Conservation (phyloP, 2,113 vertebrate genomes). For the Lepus timidus region DNA sequence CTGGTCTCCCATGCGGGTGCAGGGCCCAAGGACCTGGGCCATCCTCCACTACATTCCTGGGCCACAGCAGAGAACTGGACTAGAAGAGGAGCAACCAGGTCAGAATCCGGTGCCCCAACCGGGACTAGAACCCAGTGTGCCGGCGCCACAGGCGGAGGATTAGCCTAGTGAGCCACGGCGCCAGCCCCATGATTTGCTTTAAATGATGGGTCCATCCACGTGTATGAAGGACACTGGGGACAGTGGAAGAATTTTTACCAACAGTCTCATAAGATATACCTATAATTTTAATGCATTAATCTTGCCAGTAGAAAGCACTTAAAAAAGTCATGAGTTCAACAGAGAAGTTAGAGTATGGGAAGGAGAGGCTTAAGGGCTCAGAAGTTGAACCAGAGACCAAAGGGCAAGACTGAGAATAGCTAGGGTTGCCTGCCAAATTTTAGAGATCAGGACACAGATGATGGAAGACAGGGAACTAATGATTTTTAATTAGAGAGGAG, state of each 20-base stretch:
- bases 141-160: too few species aligned
- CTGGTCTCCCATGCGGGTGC: too few species aligned
- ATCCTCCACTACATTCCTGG: too few species aligned
- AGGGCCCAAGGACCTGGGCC: too few species aligned
- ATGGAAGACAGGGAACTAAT: neutral
- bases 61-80: too few species aligned
- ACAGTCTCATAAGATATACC: neutral
- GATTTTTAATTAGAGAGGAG: neutral
- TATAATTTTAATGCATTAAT: neutral
- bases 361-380: neutral
- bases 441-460: neutral
- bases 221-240: neutral
- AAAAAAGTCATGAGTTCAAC: neutral
- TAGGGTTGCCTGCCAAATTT: neutral
- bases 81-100: too few species aligned
- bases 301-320: neutral
- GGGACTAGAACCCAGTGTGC: too few species aligned
- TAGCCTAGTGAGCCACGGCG: too few species aligned
- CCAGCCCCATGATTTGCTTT: neutral
- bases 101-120: too few species aligned
- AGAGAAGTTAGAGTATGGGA: fast-evolving
- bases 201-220: neutral
- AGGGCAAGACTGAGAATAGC: neutral
- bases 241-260: neutral
- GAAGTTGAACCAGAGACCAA: neutral